Percentiles rank a stretch among this genome's conserved stretches.
These are phyloP conservation scores for Antheraea pernyi DNA, from an alignment of 1,140 invertebrate species.

Conservation along the genomic window DNA sequence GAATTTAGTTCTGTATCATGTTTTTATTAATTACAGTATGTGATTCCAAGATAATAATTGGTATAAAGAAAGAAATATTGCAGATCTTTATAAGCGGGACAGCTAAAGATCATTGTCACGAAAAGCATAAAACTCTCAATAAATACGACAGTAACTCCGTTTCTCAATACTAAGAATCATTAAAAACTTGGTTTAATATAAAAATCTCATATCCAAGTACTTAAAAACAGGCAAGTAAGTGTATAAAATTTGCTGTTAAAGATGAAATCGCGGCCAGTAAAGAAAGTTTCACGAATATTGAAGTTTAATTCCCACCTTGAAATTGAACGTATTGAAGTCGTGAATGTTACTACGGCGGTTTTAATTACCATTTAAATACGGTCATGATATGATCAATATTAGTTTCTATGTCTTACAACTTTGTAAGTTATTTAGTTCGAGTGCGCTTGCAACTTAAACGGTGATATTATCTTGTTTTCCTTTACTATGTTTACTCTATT, in stretches of 20 bases:
- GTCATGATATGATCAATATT: background rate
- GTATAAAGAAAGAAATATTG: too few relatives aligned
- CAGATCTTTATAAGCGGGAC: too few relatives aligned
- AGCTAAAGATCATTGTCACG: too few relatives aligned
- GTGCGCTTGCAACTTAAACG: background rate
- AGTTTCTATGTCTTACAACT: background rate
- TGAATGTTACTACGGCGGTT: background rate
- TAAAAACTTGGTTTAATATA: background rate
- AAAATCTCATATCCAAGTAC: slow-evolving; percentile 15
- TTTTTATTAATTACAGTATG: background rate
- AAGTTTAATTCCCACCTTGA: background rate
- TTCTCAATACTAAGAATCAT: background rate
- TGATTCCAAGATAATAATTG: too few relatives aligned
- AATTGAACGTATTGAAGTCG: background rate
- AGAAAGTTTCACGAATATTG: slow-evolving; percentile 29
- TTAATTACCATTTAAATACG: background rate
- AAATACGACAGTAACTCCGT: too few relatives aligned
- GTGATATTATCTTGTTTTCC: background rate
- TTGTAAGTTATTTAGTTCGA: background rate
- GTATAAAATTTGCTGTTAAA: slow-evolving; percentile 6
- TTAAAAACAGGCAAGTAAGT: slow-evolving; percentile 17
- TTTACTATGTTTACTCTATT: background rate
- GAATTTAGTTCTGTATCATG: background rate
- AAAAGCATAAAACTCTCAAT: too few relatives aligned
- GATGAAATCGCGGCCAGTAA: slow-evolving; percentile 32